Base-by-base conservation (phyloP, 2,797 vertebrate genomes). In the Phylloscopus collybita region DNA sequence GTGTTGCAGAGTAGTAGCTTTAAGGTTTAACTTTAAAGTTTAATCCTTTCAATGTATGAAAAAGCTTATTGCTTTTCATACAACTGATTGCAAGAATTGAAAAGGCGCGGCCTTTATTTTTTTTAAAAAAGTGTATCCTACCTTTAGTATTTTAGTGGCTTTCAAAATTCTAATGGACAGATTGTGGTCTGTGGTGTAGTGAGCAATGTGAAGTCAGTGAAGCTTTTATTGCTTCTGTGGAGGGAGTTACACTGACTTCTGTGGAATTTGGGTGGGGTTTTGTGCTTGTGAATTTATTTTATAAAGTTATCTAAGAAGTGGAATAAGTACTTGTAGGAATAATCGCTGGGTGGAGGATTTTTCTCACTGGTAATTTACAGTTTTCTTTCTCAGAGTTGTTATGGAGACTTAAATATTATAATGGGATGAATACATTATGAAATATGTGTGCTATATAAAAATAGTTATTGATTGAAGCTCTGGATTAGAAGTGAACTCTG, bases 231-330 rank as follows among this genome's bases (percentile, higher is more conserved):
- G 51, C 64, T 90, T 66, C 80, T 72, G 50, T 44, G 64, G 51
- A 93, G 79, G 34, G 59, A 88, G 20, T 71, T 57, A 51, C 5
- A 1, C 38, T 84, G 83, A 47, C 62, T 90, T 76, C 91, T 71
- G 81, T 90, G 72, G 87, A 87, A 92, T 93, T 75, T 88, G 70
- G 66, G 82, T 80, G 70, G 54, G 51, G 75, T 50, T 93, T 84
- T 70, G 32, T 27, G 12, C 11, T 7, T 47, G 38, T 32, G 26
- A 54, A 29, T 75, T 90, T 93, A 21, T 86, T 88, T 38, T 44
- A 75, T n/a, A 10, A 54, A 80, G n/a, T 59, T 78, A 72, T 80
- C 25, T 80, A 27, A 56, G 79, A 80, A 72, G 49, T 44, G 12
- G 32, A 74, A 27, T n/a, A 72, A 73, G 27, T 70, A 8, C 10